Percentiles rank a stretch among this genome's conserved stretches.
Evolutionary conservation across 1,140 invertebrate species (phyloP).

Genomic region (Tetragonula clypearis): DNA sequence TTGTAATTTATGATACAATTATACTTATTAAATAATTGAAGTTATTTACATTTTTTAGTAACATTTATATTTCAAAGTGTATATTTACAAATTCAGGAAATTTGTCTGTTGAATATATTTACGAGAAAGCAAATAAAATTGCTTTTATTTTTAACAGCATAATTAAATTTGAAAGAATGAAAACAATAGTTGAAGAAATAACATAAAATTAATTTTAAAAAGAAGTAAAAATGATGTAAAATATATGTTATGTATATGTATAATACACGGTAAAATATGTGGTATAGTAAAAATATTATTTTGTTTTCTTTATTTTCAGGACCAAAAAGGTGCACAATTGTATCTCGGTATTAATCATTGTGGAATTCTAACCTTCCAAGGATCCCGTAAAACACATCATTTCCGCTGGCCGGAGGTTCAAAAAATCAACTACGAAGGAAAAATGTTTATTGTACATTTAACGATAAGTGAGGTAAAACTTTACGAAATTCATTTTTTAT

Average conservation of each 20-base stretch:
- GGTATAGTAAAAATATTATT: not conserved
- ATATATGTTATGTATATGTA: not conserved
- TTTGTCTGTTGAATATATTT: not conserved
- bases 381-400: constrained; percentile 94
- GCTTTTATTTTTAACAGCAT: too few relatives aligned
- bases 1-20: too few relatives aligned
- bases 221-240: not conserved
- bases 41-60: too few relatives aligned
- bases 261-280: not conserved
- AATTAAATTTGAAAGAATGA: too few relatives aligned
- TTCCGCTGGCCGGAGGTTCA: constrained; percentile 98
- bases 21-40: too few relatives aligned
- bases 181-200: not conserved
- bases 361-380: constrained; percentile 97
- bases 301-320: constrained; percentile 83
- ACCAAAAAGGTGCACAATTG: constrained; percentile 93
- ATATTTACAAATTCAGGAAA: not conserved
- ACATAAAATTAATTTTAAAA: not conserved
- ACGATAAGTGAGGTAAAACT: constrained; percentile 85
- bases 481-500: too few relatives aligned
- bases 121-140: not conserved
- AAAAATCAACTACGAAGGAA: constrained; percentile 98
- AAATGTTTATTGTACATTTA: constrained; percentile 98
- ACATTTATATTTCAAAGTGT: too few relatives aligned
- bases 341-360: constrained; percentile 97